Conservation (phyloP, 2,797 vertebrate genomes). For the Enteromius argenteus region DNA sequence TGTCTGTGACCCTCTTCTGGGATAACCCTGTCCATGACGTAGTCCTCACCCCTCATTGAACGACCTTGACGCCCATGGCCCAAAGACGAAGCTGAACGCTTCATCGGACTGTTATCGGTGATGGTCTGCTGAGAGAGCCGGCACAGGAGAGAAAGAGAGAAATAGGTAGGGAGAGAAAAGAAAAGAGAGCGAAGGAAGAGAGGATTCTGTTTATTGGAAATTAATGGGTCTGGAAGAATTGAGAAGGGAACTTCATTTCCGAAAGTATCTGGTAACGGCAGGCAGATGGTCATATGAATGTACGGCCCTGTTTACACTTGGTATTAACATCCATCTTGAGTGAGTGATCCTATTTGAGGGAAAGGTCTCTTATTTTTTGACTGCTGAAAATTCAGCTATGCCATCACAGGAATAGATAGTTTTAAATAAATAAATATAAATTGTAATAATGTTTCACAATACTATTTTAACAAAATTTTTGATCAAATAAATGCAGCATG, state of each 20-base stretch:
- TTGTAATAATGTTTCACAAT: neutral
- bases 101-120: slow-evolving; percentile 92
- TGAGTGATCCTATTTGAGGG: neutral
- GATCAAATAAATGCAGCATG: neutral
- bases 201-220: slow-evolving; percentile 61
- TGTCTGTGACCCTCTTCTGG: slow-evolving; percentile 88
- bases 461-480: neutral
- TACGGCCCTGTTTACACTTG: slow-evolving; percentile 20
- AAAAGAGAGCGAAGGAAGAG: slow-evolving; percentile 60
- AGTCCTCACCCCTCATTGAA: slow-evolving; percentile 82
- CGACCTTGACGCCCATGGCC: slow-evolving; percentile 84
- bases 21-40: slow-evolving; percentile 83
- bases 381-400: neutral
- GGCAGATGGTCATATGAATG: slow-evolving; percentile 30
- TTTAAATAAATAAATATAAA: neutral
- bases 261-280: slow-evolving; percentile 4
- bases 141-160: slow-evolving; percentile 36
- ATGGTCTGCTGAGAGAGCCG: slow-evolving; percentile 81
- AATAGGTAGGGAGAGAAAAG: slow-evolving; percentile 43
- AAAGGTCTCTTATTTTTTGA: neutral
- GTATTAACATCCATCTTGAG: neutral
- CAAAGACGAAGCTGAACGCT: slow-evolving; percentile 90
- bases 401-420: neutral
- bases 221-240: slow-evolving; percentile 23
- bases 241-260: slow-evolving; percentile 25